These are phyloP conservation scores for Baccha elongata DNA, from an alignment of 2,888 invertebrate genomes.

Conservation along the genomic window DNA sequence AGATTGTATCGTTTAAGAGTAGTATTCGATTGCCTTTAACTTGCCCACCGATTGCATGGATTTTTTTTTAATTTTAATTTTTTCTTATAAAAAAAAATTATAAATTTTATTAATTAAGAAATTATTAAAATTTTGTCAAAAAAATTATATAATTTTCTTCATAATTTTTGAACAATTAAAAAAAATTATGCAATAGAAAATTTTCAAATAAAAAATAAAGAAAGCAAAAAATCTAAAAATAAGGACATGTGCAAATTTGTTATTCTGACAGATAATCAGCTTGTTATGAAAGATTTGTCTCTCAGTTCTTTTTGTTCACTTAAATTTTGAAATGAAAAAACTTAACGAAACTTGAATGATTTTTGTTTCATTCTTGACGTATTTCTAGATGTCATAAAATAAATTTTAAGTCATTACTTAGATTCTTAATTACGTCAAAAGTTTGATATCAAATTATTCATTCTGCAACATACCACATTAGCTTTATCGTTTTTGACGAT, in stretches of 20 bases:
- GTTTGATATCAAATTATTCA: constrained; percentile 33
- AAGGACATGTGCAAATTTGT: background rate
- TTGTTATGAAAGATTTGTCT: background rate
- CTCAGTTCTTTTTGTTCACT: background rate
- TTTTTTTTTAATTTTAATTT: constrained; percentile 24
- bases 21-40: constrained; percentile 71
- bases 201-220: constrained; percentile 13
- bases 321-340: background rate
- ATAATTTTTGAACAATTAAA: constrained; percentile 53
- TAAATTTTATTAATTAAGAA: constrained; percentile 36
- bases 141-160: constrained; percentile 45
- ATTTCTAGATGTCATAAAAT: constrained; percentile 70
- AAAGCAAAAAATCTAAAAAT: constrained; percentile 7
- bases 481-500: constrained; percentile 38
- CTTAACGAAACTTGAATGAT: constrained; percentile 40
- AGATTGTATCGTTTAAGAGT: constrained; percentile 63
- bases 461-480: constrained; percentile 40
- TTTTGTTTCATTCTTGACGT: constrained; percentile 43
- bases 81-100: constrained; percentile 56
- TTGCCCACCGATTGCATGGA: constrained; percentile 73
- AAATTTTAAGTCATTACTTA: constrained; percentile 66
- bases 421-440: constrained; percentile 52
- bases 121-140: constrained; percentile 25
- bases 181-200: constrained; percentile 64
- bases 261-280: background rate